Evolutionary conservation across 2,113 vertebrate genomes (phyloP).

Genomic region (Serilophus lunatus): DNA sequence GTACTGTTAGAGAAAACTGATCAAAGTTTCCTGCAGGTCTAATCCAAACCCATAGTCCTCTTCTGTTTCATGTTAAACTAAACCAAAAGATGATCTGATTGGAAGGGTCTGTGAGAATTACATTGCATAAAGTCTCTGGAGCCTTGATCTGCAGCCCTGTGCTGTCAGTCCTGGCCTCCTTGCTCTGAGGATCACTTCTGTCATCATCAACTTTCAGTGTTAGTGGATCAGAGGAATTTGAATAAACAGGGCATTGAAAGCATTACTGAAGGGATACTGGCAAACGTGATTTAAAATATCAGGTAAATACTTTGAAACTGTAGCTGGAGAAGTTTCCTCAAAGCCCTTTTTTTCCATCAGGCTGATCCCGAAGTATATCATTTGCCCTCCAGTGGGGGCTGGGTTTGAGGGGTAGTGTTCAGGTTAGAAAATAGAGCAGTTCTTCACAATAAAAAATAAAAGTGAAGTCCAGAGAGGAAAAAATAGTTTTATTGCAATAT

Average conservation of each 20-base stretch:
- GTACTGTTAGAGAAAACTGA: not conserved
- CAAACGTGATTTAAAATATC: not conserved
- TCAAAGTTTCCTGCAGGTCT: not conserved
- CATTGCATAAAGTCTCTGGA: not conserved
- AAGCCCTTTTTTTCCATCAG: not conserved
- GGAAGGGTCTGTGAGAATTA: not conserved
- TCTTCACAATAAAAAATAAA: not conserved
- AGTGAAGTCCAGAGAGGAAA: not conserved
- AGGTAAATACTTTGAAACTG: not conserved
- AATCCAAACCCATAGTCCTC: not conserved
- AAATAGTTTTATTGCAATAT: not conserved
- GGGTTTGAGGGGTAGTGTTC: not conserved
- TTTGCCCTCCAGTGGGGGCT: not conserved
- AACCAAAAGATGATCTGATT: not conserved
- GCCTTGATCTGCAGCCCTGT: not conserved
- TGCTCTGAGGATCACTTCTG: not conserved
- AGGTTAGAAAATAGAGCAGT: not conserved
- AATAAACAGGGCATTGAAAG: not conserved
- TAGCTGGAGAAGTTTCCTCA: not conserved
- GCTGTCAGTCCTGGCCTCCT: not conserved
- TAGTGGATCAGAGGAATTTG: not conserved
- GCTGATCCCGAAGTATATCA: not conserved
- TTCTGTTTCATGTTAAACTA: not conserved
- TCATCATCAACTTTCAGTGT: not conserved
- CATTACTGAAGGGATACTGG: not conserved